Evolutionary conservation across 2,797 vertebrate genomes (phyloP).

Genomic region (Echiichthys vipera): DNA sequence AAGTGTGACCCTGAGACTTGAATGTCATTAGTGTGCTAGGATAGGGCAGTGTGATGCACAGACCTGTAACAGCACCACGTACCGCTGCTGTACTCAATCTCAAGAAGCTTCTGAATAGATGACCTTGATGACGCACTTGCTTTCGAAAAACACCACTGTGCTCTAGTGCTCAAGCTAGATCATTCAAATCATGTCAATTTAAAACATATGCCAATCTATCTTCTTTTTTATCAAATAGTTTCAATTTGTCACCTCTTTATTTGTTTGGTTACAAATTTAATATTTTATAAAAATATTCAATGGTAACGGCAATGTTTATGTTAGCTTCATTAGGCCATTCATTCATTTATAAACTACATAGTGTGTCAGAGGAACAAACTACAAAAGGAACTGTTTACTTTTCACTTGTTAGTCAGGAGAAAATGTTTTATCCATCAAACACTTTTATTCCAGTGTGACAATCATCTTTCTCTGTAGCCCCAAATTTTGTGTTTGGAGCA

Average conservation of each 20-base stretch:
- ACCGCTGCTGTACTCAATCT: too few species aligned
- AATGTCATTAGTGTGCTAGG: constrained; percentile 1
- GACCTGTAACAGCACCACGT: neutral
- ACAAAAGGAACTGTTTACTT: constrained; percentile 37
- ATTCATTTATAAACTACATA: neutral
- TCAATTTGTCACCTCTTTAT: too few species aligned
- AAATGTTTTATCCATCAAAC: constrained; percentile 44
- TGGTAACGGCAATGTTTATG: neutral
- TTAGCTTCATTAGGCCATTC: neutral
- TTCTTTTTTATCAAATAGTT: neutral
- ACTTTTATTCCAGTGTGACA: constrained; percentile 39
- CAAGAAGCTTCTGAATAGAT: neutral
- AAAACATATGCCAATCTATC: neutral
- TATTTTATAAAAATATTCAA: neutral
- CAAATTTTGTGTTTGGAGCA: constrained; percentile 55
- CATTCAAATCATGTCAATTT: too few species aligned
- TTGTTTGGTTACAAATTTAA: neutral
- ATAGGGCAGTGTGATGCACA: neutral
- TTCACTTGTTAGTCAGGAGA: constrained; percentile 17
- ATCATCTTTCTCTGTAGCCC: constrained; percentile 34
- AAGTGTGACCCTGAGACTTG: neutral
- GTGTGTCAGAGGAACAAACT: constrained; percentile 20
- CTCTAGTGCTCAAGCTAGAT: neutral
- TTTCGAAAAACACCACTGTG: neutral
- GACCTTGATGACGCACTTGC: neutral